Evolutionary conservation across 2,888 invertebrate species (phyloP), one percentile per base, ranked within the genome.

Genomic region (Chymomyza caudatula): DNA sequence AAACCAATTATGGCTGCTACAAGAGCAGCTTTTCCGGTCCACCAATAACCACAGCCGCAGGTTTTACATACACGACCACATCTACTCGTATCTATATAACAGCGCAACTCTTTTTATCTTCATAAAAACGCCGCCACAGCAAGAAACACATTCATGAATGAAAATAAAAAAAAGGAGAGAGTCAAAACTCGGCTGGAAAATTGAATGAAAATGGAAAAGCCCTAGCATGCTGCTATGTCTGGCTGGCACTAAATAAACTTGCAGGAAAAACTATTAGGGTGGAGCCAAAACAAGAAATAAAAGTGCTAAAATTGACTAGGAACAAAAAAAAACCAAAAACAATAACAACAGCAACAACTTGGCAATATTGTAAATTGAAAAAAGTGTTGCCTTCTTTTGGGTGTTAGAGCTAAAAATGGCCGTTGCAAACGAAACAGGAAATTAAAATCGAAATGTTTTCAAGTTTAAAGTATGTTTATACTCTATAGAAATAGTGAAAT

Each of bases 361-460:
- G 44, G 44, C 15, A 13, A 51, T 20, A 51, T 51, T 13, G 6
- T 13, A 19, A 51, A 51, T 51, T 51, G 51, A 5, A 37, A 37
- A 37, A 37, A 8, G 29, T 37, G 29, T 37, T 37, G 29, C 29
- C 29, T 37, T 8, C 29, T 37, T 37, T 17, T 17, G 20, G 51
- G 47, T 15, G 8, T 15, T 4, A 13, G 15, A 47, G 15, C 5
- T 47, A 3, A 3, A 15, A 44, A 44, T 44, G 17, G 15, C 13
- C 52, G 60, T 5, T 13, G 64, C 54, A 71, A 52, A 52, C 60
- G 67, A 74, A 82, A 85, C 85, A 82, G 80, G 80, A 81, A 81
- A 81, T 81, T 85, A 79, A 85, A 85, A 85, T 70, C 76, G 80
- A 69, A 79, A 82, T 70, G 68, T 59, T n/a, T n/a, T 49, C 60